phyloP scores from a whole-genome alignment of 2,888 invertebrate species.

The Lissonota sp. region DNA sequence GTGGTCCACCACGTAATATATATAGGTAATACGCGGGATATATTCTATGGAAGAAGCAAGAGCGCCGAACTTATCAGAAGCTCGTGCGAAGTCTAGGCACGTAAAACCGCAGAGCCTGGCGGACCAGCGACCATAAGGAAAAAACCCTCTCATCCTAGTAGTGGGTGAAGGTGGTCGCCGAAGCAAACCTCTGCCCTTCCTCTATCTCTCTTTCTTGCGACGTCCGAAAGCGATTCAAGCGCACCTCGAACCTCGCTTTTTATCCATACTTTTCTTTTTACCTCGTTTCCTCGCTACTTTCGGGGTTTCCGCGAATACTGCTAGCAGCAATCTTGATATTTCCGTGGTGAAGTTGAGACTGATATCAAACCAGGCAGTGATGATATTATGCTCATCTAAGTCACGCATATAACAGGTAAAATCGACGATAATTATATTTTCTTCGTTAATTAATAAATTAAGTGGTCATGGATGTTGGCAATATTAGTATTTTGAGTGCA shows the following conservation, averaged over 20 bases:
- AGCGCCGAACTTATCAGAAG: slow-evolving; percentile 53
- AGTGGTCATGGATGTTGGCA: slow-evolving; percentile 41
- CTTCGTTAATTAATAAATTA: background rate
- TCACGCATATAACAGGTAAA: slow-evolving; percentile 33
- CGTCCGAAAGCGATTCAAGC: slow-evolving; percentile 14
- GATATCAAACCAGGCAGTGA: background rate
- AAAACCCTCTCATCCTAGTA: too few relatives aligned
- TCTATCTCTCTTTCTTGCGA: background rate
- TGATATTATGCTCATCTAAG: slow-evolving; percentile 36
- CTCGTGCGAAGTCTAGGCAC: slow-evolving; percentile 58
- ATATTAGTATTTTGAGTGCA: slow-evolving; percentile 20
- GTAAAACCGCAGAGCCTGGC: slow-evolving; percentile 58
- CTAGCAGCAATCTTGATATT: slow-evolving; percentile 50
- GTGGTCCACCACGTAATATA: slow-evolving; percentile 11
- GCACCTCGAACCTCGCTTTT: slow-evolving; percentile 6
- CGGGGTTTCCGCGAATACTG: slow-evolving; percentile 2
- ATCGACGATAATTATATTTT: slow-evolving; percentile 11
- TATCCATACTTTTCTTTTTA: background rate
- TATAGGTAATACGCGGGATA: background rate
- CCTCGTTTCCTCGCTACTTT: background rate
- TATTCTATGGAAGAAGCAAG: slow-evolving; percentile 8
- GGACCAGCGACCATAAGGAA: slow-evolving; percentile 54
- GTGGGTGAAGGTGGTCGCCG: too few relatives aligned
- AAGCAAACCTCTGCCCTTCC: too few relatives aligned
- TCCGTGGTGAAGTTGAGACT: slow-evolving; percentile 13